These are phyloP conservation scores for Motacilla alba DNA, from an alignment of 2,113 vertebrate species.

Conservation along the genomic window DNA sequence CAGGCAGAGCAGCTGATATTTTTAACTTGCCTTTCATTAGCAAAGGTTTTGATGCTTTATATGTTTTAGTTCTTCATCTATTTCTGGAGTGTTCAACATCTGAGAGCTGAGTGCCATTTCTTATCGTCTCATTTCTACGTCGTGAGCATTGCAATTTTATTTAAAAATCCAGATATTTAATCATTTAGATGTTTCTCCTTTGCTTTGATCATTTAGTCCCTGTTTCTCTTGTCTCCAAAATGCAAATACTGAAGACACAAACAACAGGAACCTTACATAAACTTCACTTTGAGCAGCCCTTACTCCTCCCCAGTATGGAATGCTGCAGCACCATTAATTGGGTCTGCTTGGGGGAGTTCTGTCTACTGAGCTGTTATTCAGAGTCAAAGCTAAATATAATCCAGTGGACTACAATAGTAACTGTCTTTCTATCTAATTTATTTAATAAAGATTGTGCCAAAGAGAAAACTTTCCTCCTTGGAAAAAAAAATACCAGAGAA, in stretches of 20 bases:
- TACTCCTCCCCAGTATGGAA: not conserved
- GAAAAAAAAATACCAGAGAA: not conserved
- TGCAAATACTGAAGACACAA: conserved; percentile 1
- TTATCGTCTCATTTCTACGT: not conserved
- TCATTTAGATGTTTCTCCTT: not conserved
- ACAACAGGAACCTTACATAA: not conserved
- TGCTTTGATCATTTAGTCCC: not conserved
- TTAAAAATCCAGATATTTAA: not conserved
- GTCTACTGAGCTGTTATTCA: conserved; percentile 34
- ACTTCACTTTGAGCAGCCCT: not conserved
- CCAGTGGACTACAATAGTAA: not conserved
- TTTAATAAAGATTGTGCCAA: not conserved
- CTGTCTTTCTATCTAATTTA: conserved; percentile 16
- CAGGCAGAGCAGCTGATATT: conserved; percentile 31
- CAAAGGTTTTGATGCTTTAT: conserved; percentile 1
- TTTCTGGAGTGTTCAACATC: not conserved
- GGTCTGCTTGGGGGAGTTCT: conserved; percentile 27
- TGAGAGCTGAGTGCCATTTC: not conserved
- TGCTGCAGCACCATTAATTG: not conserved
- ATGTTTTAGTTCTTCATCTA: conserved; percentile 17
- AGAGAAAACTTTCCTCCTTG: not conserved
- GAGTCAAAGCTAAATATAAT: conserved; percentile 54
- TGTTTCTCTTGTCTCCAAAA: not conserved
- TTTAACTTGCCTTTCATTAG: conserved; percentile 49
- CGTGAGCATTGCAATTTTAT: not conserved